Evolutionary conservation across 1,140 invertebrate species (phyloP), one percentile per base, ranked within the genome.

Genomic region (Pinna nobilis): DNA sequence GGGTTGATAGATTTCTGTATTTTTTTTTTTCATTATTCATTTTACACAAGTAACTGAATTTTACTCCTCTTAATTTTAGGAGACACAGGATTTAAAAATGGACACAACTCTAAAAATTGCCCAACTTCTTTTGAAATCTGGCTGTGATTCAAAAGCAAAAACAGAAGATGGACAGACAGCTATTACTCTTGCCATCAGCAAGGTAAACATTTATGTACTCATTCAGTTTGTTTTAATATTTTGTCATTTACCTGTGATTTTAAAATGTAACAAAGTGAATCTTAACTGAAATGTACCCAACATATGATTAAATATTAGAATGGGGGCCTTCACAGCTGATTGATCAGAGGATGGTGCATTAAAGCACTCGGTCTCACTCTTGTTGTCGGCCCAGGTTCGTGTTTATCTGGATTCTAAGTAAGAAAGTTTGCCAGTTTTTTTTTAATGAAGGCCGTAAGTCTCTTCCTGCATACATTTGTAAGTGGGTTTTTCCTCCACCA

Each of bases 71-170:
- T 9, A 6, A 33, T 69, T 60, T 23, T 33, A 69, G 68, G 60
- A 72, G 5, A 44, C n/a, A n/a, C 11, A 59, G 28, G 37, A 66
- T 59, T 35, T 50, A 59, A 63, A 25, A 44, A 61, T 64, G 55
- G 74, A 86, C n/a, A 32, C 82, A n/a, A 85, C 81, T 39, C 72
- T 87, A 1, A 86, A 88, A 74, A 84, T 90, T n/a, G 86, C 87
- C 1, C 79, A 86, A 47, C 57, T 88, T 18, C 78, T 90, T 18
- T 68, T 90, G n/a, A 82, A 82, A 7, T 81, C 84, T 64, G 86
- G 85, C 9, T 90, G 89, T 83, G 84, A 88, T 75, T 82, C 86
- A 4, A 85, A 79, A 47, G 79, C 76, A 1, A 75, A 75, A 41
- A 88, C 87, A 33, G 81, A 84, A 13, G 77, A 84, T 49, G 83